phyloP scores from a whole-genome alignment of 2,113 vertebrate genomes.

The Dasypus novemcinctus region DNA sequence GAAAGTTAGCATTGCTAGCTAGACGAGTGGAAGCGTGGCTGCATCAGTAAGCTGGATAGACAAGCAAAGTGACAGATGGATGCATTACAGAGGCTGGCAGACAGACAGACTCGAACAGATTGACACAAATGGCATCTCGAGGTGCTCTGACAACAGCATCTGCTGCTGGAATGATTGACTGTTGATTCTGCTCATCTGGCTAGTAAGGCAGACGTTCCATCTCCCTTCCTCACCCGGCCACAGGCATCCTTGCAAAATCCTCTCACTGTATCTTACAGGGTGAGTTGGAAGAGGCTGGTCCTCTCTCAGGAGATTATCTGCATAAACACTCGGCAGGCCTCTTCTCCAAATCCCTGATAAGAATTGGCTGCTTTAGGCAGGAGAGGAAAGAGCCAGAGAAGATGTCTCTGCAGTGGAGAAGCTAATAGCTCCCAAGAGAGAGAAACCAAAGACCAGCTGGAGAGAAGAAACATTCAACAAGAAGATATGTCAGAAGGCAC shows the following conservation, averaged over 20 bases:
- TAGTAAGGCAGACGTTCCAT: rapidly evolving
- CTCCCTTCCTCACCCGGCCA: background rate
- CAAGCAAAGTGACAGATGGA: background rate
- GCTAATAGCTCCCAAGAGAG: background rate
- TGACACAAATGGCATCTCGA: background rate
- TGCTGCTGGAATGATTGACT: background rate
- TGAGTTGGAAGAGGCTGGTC: background rate
- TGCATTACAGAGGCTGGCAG: background rate
- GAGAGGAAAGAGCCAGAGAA: background rate
- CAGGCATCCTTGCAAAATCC: background rate
- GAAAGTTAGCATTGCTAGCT: background rate
- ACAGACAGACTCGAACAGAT: background rate
- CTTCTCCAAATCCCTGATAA: background rate
- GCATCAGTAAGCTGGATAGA: background rate
- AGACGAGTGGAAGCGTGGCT: background rate
- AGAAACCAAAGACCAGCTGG: background rate
- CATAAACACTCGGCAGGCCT: background rate
- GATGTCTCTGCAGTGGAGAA: background rate
- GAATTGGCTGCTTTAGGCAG: background rate
- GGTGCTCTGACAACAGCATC: background rate
- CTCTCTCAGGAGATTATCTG: background rate
- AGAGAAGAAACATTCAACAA: background rate
- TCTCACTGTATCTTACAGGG: background rate
- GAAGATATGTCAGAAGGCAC: background rate
- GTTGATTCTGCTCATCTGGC: background rate